phyloP scores from a whole-genome alignment of 2,797 vertebrate genomes.

The Anableps anableps region DNA sequence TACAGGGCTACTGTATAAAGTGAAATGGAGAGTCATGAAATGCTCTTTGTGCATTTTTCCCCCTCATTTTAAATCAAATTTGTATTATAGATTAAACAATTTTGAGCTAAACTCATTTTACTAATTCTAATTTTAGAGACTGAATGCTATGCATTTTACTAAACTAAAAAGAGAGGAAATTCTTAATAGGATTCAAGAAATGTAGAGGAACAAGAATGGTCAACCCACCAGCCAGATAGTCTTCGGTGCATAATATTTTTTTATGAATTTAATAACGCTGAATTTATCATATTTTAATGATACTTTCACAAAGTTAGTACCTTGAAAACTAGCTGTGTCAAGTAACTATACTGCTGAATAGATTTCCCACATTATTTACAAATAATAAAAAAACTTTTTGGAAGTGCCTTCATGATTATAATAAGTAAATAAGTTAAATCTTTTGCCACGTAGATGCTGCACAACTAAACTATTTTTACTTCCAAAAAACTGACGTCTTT shows the following conservation, averaged over 20 bases:
- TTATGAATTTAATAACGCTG: not conserved
- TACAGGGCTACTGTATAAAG: slow-evolving; percentile 11
- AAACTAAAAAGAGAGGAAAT: not conserved
- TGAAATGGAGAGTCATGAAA: slow-evolving; percentile 8
- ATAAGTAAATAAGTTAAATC: not conserved
- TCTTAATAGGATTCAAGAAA: not conserved
- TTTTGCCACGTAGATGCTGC: too few species aligned
- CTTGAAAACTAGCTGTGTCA: not conserved
- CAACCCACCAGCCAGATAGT: not conserved
- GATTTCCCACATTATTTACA: not conserved
- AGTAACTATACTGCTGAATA: not conserved
- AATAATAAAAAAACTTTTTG: not conserved
- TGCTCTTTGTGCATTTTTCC: not conserved
- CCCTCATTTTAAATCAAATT: not conserved
- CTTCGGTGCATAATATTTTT: not conserved
- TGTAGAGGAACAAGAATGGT: not conserved
- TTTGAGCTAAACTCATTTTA: not conserved
- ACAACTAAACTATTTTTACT: not conserved
- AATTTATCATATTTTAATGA: not conserved
- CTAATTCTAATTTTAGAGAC: not conserved
- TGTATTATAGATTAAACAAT: slow-evolving; percentile 5
- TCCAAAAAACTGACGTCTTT: not conserved
- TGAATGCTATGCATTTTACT: not conserved
- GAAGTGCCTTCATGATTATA: not conserved
- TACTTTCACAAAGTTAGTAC: not conserved